Base-by-base conservation (phyloP, 2,797 vertebrate genomes). In the Neosilurus mollespiculum region DNA sequence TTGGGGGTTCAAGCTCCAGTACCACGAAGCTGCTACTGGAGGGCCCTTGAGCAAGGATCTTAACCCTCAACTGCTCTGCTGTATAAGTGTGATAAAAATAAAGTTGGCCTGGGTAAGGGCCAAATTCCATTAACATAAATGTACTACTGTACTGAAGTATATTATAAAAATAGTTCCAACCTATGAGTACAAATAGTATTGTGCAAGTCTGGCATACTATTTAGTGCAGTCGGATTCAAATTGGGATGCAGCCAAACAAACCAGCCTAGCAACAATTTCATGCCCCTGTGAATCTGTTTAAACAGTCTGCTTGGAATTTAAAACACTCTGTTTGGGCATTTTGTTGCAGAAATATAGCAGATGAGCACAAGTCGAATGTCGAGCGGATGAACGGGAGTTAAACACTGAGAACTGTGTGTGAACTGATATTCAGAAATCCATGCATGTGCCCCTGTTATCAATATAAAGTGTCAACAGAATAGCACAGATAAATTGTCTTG, bases 361-460 rank as follows among this genome's bases (percentile, higher is more conserved):
- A 65, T 76, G 34, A 69, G 24, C 30, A 61, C n/a, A 51, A 51
- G 37, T 69, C 43, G 56, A 53, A 67, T 54, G 24, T 77, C 69
- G 70, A 87, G 75, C 54, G 62, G 69, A 59, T 37, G 20, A 76
- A 10, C 58, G 24, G 73, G 59, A 76, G 75, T 78, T 78, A 78
- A 78, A 78, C 34, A 78, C 3, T 78, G 75, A 78, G 20, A 78
- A 51, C 58, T 62, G 18, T 62, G 76, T 64, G 54, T n/a, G 59
- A 76, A 76, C 56, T 22, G 73, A 76, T 26, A 22, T 76, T 22
- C 54, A 0, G 10, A 58, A 20, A 76, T 49, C 59, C 59, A 26
- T 64, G 76, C 37, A 78, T 26, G 30, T 15, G 56, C 11, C 2
- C 12, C 12, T 61, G 30, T 43, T 61, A 77, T 20, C 6, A 77